Base-by-base conservation (phyloP, 2,113 vertebrate genomes). In the Dasyornis broadbenti region DNA sequence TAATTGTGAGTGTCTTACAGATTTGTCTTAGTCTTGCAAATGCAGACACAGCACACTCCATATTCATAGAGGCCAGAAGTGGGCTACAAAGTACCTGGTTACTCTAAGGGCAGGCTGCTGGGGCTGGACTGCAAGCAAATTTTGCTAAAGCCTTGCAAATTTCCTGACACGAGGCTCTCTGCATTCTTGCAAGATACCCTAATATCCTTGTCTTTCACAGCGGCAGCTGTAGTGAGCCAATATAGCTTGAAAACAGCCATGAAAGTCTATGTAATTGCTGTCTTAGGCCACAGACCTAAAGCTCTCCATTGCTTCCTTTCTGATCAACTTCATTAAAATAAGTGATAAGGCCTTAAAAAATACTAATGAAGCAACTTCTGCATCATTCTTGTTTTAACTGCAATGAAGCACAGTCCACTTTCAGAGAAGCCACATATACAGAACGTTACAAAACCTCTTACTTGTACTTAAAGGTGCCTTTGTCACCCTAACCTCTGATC, bases 21-120 rank as follows among this genome's bases (percentile, higher is more conserved):
- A 35, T 52, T 52, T 52, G 16, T 31, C 47, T 63, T 33, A 44
- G 40, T 27, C 64, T 75, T 64, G 47, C 39, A 89, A 56, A 61
- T 0, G 0, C 54, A 65, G 35, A 35, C 8, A 26, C 11, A 24
- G 28, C 27, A 14, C 1, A 13, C 2, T 7, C 15, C 23, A 7
- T 31, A 16, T 5, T 20, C 4, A 2, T 4, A 27, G 0, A 0
- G 28, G 11, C 7, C 59, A 50, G 16, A 44, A 42, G 15, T 1
- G 31, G 47, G 15, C 54, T 40, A 69, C 20, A 54, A 80, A 70
- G 30, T 50, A 66, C 63, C 28, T 73, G 31, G 4, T 45, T 50
- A 15, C 30, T n/a, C 26, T 28, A 28, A 30, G 1, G 10, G 23
- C 21, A 76, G 27, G 35, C 52, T 76, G 56, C 63, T 86, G 40